phyloP scores from a whole-genome alignment of 1,140 invertebrate species.

The Conus betulinus region DNA sequence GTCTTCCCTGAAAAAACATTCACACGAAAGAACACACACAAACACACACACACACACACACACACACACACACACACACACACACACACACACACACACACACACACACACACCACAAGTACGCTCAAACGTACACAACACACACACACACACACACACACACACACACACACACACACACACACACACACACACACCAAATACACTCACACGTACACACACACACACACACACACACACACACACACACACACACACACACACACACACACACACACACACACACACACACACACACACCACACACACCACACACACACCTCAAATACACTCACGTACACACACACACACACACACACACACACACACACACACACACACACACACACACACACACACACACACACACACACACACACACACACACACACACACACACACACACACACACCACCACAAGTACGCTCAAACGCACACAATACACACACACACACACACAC shows the following conservation, averaged over 20 bases:
- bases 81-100: constrained; percentile 16
- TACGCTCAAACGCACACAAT: too few species aligned
- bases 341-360: constrained; percentile 2
- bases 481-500: constrained; percentile 6
- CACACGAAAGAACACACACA: too few species aligned
- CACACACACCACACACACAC: constrained; percentile 5
- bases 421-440: background rate
- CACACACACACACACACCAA: constrained; percentile 5
- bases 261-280: background rate
- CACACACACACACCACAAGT: background rate
- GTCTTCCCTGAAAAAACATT: too few species aligned
- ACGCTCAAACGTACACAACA: too few species aligned
- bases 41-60: too few species aligned
- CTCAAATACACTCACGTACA: too few species aligned
- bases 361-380: constrained; percentile 6
- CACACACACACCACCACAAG: constrained; percentile 9
- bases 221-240: background rate
- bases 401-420: background rate
- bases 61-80: constrained; percentile 6
- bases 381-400: background rate
- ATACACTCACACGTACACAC: too few species aligned
- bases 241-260: background rate
- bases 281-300: background rate
- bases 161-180: constrained; percentile 10
- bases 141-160: background rate